A percentile compares a stretch with the other conserved stretches of the same genome.
phyloP scores from a whole-genome alignment of 2,888 invertebrate genomes.

The Tenodera sinensis region DNA sequence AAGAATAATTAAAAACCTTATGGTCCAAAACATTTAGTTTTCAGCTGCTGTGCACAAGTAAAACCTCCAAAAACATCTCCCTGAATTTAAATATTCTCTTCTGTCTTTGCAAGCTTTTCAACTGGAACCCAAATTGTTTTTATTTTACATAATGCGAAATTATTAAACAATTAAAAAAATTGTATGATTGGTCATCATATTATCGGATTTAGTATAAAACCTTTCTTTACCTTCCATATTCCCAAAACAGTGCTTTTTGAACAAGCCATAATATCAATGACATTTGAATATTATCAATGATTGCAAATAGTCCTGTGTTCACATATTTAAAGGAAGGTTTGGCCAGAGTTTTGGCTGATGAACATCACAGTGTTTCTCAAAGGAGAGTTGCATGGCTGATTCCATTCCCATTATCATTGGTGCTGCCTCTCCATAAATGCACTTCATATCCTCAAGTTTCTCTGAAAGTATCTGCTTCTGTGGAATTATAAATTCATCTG shows the following conservation, averaged over 20 bases:
- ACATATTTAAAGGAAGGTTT: conserved; percentile 60
- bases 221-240: neutral
- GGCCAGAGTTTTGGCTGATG: conserved; percentile 68
- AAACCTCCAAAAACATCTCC: too few relatives aligned
- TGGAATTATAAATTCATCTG: neutral
- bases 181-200: neutral
- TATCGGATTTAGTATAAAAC: neutral
- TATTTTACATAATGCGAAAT: neutral
- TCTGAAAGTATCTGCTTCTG: conserved; percentile 38
- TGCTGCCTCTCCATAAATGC: conserved; percentile 63
- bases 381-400: conserved; percentile 63
- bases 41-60: too few relatives aligned
- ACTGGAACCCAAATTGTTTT: too few relatives aligned
- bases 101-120: too few relatives aligned
- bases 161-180: neutral
- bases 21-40: too few relatives aligned
- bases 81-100: too few relatives aligned
- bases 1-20: too few relatives aligned
- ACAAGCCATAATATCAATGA: neutral
- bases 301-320: conserved; percentile 27
- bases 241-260: neutral
- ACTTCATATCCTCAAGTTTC: conserved; percentile 45
- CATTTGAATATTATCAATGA: neutral
- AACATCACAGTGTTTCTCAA: conserved; percentile 58
- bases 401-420: conserved; percentile 69